Evolutionary conservation across 2,888 invertebrate genomes (phyloP), one percentile per base, ranked within the genome.

Genomic region (Adelognathus sp.): DNA sequence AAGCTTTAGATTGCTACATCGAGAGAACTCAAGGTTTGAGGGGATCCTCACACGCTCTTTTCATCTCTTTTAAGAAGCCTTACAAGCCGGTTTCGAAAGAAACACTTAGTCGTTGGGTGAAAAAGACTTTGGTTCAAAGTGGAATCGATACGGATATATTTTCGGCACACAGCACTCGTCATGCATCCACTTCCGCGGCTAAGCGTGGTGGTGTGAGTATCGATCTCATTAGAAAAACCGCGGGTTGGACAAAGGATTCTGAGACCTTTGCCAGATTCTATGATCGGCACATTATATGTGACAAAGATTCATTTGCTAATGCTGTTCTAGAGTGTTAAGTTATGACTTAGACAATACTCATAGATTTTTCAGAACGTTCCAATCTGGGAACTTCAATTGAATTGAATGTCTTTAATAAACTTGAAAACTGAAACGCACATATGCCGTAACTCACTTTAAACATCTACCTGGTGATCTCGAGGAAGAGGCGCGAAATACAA

Each of bases 111-210:
- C 67, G 80, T 0, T 80, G 80, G 81, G 66, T 79, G 0, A 82
- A 74, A 14, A n/a, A n/a, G 0, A 7, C 44, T 3, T 27, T 81
- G 1, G 0, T 7, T 1, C 16, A 67, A 9, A 75, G 78, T 64
- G 82, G 81, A 11, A 66, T 85, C 18, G 75, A 83, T 66, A 82
- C 77, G 2, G 41, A 50, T 5, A 31, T 63, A 0, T 83, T 82
- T 50, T 24, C 58, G 11, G 71, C 83, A 1, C 41, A 83, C 44
- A 76, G 74, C 14, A 79, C 74, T 7, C 67, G 83, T 54, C 85
- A 85, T 61, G 83, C 81, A 2, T 60, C 76, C n/a, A 9, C 84
- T 1, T 85, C 84, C 9, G 79, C 85, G 14, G 85, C 83, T 1
- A 46, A 58, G 21, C 60, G 73, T 39, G 58, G 6, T 7, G 82